Percentiles rank a stretch among this genome's conserved stretches.
phyloP scores from a whole-genome alignment of 2,797 vertebrate species.

The Phoeniculus purpureus region DNA sequence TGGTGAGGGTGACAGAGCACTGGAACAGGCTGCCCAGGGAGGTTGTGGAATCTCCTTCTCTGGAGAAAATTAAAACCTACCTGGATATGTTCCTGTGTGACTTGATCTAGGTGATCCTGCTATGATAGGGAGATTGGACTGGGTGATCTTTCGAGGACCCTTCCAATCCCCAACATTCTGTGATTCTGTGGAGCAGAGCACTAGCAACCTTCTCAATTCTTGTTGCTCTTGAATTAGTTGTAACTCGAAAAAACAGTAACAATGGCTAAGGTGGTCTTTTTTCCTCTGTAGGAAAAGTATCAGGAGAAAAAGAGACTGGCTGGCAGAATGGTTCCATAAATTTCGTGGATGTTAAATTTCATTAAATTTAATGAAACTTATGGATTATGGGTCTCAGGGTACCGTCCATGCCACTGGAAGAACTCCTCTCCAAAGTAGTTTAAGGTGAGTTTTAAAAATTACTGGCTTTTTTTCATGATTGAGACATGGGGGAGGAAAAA shows the following conservation, averaged over 20 bases:
- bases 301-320: background rate
- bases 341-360: background rate
- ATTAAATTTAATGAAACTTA: background rate
- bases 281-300: background rate
- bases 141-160: too few relatives aligned
- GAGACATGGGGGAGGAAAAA: background rate
- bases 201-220: background rate
- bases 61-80: too few relatives aligned
- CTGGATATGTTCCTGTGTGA: too few relatives aligned
- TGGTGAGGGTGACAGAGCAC: too few relatives aligned
- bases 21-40: too few relatives aligned
- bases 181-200: background rate
- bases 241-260: background rate
- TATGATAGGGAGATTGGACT: too few relatives aligned
- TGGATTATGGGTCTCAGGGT: background rate
- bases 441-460: background rate
- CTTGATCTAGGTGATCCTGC: too few relatives aligned
- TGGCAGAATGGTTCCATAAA: background rate
- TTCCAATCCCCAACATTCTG: too few relatives aligned
- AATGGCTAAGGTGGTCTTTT: background rate
- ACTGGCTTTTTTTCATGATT: background rate
- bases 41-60: too few relatives aligned
- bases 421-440: background rate
- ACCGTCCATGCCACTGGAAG: fast-evolving
- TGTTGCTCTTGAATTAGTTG: background rate